Conservation (phyloP, 2,888 invertebrate species). For the Sisyra terminalis region DNA sequence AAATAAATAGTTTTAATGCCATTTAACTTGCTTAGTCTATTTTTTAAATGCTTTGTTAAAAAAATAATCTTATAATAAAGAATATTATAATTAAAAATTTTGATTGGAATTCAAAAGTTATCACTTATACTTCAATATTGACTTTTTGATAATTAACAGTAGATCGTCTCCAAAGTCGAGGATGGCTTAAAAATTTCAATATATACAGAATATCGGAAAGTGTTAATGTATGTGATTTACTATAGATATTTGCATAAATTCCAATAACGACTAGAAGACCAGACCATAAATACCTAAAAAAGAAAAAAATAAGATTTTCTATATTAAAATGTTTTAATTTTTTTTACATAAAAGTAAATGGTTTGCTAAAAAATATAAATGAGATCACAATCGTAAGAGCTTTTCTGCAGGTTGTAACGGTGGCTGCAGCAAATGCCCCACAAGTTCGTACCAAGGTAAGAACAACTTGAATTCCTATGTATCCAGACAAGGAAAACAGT, state of each 20-base stretch:
- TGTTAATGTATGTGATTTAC: slow-evolving; percentile 45
- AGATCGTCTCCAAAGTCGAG: slow-evolving; percentile 18
- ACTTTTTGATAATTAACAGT: slow-evolving; percentile 3
- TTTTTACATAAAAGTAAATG: slow-evolving; percentile 75
- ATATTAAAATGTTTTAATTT: slow-evolving; percentile 1
- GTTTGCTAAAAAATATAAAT: slow-evolving; percentile 86
- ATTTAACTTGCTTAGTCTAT: no score
- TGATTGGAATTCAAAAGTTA: no score
- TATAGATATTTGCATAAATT: slow-evolving; percentile 86
- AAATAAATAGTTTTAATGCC: no score
- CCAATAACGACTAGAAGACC: slow-evolving; percentile 76
- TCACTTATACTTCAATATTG: slow-evolving; percentile 5
- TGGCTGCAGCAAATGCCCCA: slow-evolving; percentile 87
- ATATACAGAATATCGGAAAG: slow-evolving; percentile 20
- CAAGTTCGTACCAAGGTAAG: slow-evolving; percentile 73
- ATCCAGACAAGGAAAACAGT: slow-evolving; percentile 76
- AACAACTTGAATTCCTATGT: slow-evolving; percentile 86
- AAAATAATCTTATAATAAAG: no score
- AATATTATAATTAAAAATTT: no score
- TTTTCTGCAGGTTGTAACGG: slow-evolving; percentile 81
- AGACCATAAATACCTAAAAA: slow-evolving; percentile 75
- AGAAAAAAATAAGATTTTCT: slow-evolving; percentile 11
- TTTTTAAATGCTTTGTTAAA: no score
- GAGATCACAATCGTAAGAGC: slow-evolving; percentile 85
- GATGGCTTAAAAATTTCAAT: slow-evolving; percentile 18